These are phyloP conservation scores for Epicauta chinensis DNA, from an alignment of 1,140 invertebrate genomes.

Conservation along the genomic window DNA sequence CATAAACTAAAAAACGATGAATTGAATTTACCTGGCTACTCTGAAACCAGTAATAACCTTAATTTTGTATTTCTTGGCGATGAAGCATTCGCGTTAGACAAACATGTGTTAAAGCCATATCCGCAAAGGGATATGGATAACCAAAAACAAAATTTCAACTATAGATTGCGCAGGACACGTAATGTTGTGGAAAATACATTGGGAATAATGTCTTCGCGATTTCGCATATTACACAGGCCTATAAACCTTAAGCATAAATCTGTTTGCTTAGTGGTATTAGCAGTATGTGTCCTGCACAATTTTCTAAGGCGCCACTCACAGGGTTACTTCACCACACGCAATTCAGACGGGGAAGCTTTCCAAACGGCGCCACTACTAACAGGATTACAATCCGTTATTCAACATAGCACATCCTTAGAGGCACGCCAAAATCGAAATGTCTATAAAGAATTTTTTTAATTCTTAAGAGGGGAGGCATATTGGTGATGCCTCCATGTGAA, in stretches of 20 bases:
- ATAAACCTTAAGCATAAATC: slow-evolving; percentile 3
- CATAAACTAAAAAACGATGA: background rate
- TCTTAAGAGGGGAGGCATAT: no score
- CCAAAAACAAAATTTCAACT: slow-evolving; percentile 38
- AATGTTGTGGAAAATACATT: slow-evolving; percentile 47
- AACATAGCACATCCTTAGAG: no score
- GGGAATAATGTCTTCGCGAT: slow-evolving; percentile 44
- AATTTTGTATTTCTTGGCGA: slow-evolving; percentile 42
- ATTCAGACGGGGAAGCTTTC: no score
- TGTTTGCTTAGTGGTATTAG: slow-evolving; percentile 2
- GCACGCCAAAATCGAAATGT: no score
- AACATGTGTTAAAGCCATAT: slow-evolving; percentile 43
- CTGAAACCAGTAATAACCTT: slow-evolving; percentile 23
- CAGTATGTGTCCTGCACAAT: slow-evolving; percentile 12
- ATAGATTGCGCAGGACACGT: slow-evolving; percentile 33
- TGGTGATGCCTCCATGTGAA: no score
- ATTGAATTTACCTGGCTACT: slow-evolving; percentile 1
- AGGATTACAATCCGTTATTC: no score
- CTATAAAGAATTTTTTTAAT: no score
- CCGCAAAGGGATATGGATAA: slow-evolving; percentile 20
- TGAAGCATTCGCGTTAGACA: slow-evolving; percentile 43
- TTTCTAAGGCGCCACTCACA: background rate
- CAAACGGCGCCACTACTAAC: no score
- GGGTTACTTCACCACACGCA: no score
- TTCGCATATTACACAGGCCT: slow-evolving; percentile 25